A percentile compares a stretch with the other conserved stretches of the same genome.
Conservation (phyloP, 2,797 vertebrate species). For the Syndactyla subalaris region DNA sequence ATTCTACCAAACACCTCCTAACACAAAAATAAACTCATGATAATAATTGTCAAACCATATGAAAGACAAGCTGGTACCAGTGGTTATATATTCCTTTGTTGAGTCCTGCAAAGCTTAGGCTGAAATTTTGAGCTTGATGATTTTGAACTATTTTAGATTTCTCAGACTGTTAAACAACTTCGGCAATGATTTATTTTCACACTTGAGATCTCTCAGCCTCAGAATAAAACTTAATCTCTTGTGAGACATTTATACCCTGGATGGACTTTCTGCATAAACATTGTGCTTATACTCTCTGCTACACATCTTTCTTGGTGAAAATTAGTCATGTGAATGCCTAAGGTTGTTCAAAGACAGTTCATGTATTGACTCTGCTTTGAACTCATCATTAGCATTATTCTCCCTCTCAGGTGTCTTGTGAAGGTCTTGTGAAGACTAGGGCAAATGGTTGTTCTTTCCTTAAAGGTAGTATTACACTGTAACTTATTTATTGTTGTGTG, state of each 20-base stretch:
- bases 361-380: neutral
- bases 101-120: neutral
- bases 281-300: accelerated
- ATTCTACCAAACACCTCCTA: neutral
- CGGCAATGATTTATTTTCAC: neutral
- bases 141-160: neutral
- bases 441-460: neutral
- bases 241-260: neutral
- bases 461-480: neutral
- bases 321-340: neutral
- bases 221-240: neutral
- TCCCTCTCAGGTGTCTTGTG: neutral
- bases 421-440: neutral
- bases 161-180: neutral
- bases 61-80: neutral
- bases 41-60: neutral
- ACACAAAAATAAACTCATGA: neutral
- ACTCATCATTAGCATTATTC: neutral
- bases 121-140: neutral
- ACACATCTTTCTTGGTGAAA: neutral
- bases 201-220: neutral
- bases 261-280: neutral
- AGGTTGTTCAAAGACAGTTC: neutral
- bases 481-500: neutral
- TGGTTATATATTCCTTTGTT: neutral